phyloP scores from a whole-genome alignment of 2,888 invertebrate genomes.

The Chrysina gloriosa region DNA sequence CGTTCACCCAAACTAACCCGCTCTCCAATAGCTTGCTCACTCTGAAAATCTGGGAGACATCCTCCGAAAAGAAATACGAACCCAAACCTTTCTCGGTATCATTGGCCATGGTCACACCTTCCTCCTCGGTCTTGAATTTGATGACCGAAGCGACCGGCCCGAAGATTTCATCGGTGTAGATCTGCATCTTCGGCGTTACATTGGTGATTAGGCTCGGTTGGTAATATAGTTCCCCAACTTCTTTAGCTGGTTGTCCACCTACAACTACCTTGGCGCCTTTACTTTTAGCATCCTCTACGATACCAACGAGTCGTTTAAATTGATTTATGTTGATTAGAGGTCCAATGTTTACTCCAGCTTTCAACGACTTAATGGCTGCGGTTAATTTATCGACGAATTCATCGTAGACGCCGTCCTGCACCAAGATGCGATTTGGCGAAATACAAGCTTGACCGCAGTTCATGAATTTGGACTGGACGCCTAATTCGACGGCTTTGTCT shows the following conservation, averaged over 20 bases:
- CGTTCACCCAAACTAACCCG: conserved; percentile 98
- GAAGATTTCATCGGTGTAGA: conserved; percentile 92
- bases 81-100: conserved; percentile 86
- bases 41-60: conserved; percentile 90
- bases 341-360: conserved; percentile 88
- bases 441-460: conserved; percentile 98
- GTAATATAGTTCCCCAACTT: conserved; percentile 82
- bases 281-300: conserved; percentile 88
- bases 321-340: conserved; percentile 92
- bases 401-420: conserved; percentile 81
- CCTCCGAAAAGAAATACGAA: conserved; percentile 92
- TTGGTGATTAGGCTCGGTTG: conserved; percentile 89
- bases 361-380: conserved; percentile 74
- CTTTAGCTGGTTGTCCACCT: conserved; percentile 79
- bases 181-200: conserved; percentile 82
- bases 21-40: conserved; percentile 87
- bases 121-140: conserved; percentile 89
- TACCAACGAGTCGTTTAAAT: conserved; percentile 79
- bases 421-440: conserved; percentile 76
- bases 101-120: conserved; percentile 88
- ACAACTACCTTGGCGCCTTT: conserved; percentile 84
- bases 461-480: conserved; percentile 93
- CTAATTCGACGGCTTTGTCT: conserved; percentile 85
- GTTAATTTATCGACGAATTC: conserved; percentile 81
- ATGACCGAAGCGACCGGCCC: conserved; percentile 92